phyloP scores from a whole-genome alignment of 1,140 invertebrate species.

The Drosophila pallidifrons region DNA sequence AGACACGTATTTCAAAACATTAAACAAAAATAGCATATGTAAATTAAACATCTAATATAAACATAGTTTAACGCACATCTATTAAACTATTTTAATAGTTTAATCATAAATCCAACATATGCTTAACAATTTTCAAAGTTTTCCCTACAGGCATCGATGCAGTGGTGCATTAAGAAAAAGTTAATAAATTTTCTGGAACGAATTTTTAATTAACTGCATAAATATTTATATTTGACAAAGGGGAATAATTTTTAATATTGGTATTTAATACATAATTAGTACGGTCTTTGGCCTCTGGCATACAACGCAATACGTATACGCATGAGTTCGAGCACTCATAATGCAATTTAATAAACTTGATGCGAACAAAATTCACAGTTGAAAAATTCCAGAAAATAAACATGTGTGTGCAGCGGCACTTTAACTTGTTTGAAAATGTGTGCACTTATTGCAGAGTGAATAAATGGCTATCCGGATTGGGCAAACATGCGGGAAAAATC shows the following conservation, averaged over 20 bases:
- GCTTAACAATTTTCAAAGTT: too few species aligned
- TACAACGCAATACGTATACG: not conserved
- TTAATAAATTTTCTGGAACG: too few species aligned
- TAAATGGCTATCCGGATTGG: constrained; percentile 17
- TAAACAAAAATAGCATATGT: too few species aligned
- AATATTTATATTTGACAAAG: constrained; percentile 54
- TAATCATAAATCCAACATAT: too few species aligned
- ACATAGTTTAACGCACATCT: too few species aligned
- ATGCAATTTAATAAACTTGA: constrained; percentile 64
- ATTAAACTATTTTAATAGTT: too few species aligned
- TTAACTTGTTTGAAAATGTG: constrained; percentile 10
- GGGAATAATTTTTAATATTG: constrained; percentile 40
- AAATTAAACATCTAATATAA: too few species aligned
- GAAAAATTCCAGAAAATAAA: constrained; percentile 60
- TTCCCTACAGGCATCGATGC: too few species aligned
- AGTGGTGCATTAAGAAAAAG: too few species aligned
- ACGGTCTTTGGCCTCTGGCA: constrained; percentile 16
- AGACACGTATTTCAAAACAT: not conserved
- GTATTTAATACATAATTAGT: constrained; percentile 65
- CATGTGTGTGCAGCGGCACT: not conserved
- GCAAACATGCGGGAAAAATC: constrained; percentile 1
- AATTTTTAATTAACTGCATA: constrained; percentile 67
- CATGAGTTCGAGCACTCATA: constrained; percentile 12
- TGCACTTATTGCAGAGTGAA: not conserved
- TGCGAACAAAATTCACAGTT: constrained; percentile 50